phyloP scores from a whole-genome alignment of 2,797 vertebrate genomes.

The Rhodeus uyekii region DNA sequence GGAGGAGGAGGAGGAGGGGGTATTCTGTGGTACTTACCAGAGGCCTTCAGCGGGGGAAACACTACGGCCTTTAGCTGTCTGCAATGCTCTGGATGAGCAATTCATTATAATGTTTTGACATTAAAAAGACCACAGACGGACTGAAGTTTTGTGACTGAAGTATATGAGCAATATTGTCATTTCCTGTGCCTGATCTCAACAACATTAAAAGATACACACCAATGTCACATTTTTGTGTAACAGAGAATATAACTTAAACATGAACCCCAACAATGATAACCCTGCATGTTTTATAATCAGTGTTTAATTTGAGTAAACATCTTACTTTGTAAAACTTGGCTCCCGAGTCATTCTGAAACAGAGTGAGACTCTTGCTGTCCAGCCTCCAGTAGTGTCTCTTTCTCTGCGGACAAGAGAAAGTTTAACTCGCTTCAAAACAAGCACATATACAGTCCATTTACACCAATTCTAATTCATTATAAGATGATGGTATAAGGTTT shows the following conservation, averaged over 20 bases:
- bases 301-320: neutral
- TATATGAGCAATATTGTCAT: slow-evolving; percentile 13
- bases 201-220: neutral
- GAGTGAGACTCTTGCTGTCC: slow-evolving; percentile 84
- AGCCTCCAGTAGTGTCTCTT: slow-evolving; percentile 87
- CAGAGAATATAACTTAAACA: neutral
- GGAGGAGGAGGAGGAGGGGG: neutral
- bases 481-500: neutral
- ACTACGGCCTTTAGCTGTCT: neutral
- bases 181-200: neutral
- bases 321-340: slow-evolving; percentile 87
- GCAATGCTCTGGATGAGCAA: slow-evolving; percentile 29
- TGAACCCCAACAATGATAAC: neutral
- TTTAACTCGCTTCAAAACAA: neutral
- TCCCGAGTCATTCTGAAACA: slow-evolving; percentile 85
- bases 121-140: slow-evolving; percentile 9
- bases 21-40: slow-evolving; percentile 40
- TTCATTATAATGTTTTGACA: slow-evolving; percentile 28
- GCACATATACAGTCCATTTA: neutral
- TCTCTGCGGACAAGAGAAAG: slow-evolving; percentile 65
- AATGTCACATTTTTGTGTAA: neutral
- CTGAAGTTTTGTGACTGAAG: neutral
- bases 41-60: slow-evolving; percentile 15
- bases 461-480: neutral
- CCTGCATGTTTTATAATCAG: neutral